These are phyloP conservation scores for Drosophila seguyi DNA, from an alignment of 1,140 invertebrate genomes.

Conservation along the genomic window DNA sequence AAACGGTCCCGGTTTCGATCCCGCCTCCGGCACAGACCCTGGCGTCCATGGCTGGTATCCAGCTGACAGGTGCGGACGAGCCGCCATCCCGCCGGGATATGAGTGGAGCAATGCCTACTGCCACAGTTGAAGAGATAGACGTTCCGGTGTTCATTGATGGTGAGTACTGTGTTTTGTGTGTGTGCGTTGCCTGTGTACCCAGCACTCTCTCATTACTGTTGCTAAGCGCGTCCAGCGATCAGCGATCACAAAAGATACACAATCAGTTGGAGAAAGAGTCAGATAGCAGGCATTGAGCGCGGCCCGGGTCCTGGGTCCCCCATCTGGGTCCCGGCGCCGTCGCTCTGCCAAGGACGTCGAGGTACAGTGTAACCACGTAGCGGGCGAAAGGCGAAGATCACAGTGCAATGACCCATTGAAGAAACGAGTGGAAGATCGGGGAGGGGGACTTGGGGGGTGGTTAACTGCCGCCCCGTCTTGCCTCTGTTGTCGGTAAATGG, in stretches of 20 bases:
- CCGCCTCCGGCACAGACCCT: constrained; percentile 70
- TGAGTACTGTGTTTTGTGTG: constrained; percentile 84
- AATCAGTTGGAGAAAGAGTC: constrained; percentile 81
- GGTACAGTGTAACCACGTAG: constrained; percentile 75
- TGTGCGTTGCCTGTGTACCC: constrained; percentile 77
- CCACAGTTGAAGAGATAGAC: constrained; percentile 85
- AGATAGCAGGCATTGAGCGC: constrained; percentile 69
- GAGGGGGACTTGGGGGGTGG: constrained; percentile 4
- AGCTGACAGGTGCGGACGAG: constrained; percentile 81
- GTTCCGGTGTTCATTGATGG: constrained; percentile 85
- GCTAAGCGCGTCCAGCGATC: constrained; percentile 13
- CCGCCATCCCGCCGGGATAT: constrained; percentile 73
- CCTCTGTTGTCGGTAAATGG: constrained; percentile 35
- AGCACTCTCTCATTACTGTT: constrained; percentile 81
- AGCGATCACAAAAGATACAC: constrained; percentile 37
- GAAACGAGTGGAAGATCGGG: constrained; percentile 44
- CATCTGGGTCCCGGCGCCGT: not conserved
- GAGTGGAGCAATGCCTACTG: constrained; percentile 85
- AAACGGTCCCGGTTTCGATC: constrained; percentile 76
- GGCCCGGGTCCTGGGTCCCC: constrained; percentile 9
- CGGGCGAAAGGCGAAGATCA: constrained; percentile 68
- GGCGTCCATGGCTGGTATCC: constrained; percentile 81
- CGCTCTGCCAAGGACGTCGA: constrained; percentile 73
- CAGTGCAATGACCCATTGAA: constrained; percentile 81
- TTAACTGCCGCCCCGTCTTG: not conserved